Evolutionary conservation across 2,888 invertebrate genomes (phyloP), one percentile per base, ranked within the genome.

Genomic region (Protophormia terraenovae): DNA sequence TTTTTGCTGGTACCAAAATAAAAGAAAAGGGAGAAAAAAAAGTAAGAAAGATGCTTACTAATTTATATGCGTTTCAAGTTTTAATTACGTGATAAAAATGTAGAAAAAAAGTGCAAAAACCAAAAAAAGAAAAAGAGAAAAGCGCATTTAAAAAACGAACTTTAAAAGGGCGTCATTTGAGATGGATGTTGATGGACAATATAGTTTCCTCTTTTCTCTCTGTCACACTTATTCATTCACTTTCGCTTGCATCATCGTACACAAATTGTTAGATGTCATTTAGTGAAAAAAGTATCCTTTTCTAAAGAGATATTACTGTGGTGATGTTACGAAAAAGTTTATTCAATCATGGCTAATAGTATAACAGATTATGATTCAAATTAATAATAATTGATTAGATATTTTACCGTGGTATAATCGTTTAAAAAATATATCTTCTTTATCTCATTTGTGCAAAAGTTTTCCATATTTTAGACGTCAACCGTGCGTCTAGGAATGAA

Each of bases 41-140:
- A 27, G n/a, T 22, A 41, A 62, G 72, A 80, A 79, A 83, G 73
- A 73, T 85, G 87, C 82, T 89, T 89, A 89, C 91, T 90, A 91
- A 91, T 91, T 91, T 89, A 90, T 91, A 91, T 91, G 91, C 91
- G 90, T 89, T 90, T 90, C 91, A 89, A 90, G 91, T 90, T 91
- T 91, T 91, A 91, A 91, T 91, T 91, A 91, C 90, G 91, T 90
- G 91, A 89, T 88, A 86, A 86, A 87, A 87, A 87, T 88, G 73
- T 67, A 86, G 76, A 78, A 75, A 78, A n/a, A 53, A 41, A 41
- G 22, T 24, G 16, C 12, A 50, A 24, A 22, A 22, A 24, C 12
- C 55, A 67, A 71, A 71, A 73, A 71, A 27, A 16, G 12, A 38
- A 45, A 29, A 14, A 50, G 22, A 10, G n/a, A 60, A 50, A 71